Evolutionary conservation across 1,140 invertebrate species (phyloP).

Genomic region (Brachionus angularis): DNA sequence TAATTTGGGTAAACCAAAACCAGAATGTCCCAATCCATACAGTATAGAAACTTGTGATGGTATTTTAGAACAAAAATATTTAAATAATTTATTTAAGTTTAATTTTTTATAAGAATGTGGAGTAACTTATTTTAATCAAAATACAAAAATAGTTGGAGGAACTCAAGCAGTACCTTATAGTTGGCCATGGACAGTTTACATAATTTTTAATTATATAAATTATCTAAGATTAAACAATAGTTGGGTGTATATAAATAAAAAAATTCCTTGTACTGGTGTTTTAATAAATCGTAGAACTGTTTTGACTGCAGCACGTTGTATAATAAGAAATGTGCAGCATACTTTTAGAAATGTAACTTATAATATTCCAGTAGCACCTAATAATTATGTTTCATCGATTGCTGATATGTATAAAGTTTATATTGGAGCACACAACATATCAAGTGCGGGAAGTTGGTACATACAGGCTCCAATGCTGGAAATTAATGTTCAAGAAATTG

Average conservation of each 20-base stretch:
- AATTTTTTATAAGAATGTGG: constrained; percentile 13
- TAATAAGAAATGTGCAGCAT: background rate
- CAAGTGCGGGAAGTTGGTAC: no score
- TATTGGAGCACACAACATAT: no score
- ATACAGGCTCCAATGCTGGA: no score
- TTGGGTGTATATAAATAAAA: background rate
- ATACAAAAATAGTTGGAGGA: constrained; percentile 27
- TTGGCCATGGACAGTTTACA: background rate
- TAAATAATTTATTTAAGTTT: background rate
- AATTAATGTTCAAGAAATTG: no score
- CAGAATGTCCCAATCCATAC: no score
- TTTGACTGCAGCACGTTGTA: background rate
- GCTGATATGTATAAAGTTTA: no score
- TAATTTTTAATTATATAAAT: background rate
- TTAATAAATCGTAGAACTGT: constrained; percentile 18
- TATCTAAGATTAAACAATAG: constrained; percentile 8
- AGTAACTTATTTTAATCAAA: background rate
- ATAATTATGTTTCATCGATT: no score
- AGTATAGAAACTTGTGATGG: no score
- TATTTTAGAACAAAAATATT: no score
- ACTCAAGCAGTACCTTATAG: background rate
- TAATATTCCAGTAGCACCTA: background rate
- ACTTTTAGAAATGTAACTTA: background rate
- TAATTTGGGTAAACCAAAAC: no score
- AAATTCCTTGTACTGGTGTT: background rate